Conservation (phyloP, 1,140 invertebrate species). For the Harlomillsia oculata region DNA sequence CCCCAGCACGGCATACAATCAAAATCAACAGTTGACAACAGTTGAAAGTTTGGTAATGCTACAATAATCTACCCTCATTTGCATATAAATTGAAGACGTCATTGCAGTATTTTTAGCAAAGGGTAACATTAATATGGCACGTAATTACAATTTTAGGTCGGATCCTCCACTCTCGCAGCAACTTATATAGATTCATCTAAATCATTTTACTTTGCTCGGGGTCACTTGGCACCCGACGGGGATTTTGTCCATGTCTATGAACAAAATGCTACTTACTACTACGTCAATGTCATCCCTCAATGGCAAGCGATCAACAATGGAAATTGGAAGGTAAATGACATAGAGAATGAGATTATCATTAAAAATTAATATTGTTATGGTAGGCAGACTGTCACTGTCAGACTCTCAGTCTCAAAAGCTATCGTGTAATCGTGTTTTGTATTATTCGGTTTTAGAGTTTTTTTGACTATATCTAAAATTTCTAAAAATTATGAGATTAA, state of each 20-base stretch:
- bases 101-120: too few relatives aligned
- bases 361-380: not conserved
- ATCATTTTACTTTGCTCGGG: constrained; percentile 41
- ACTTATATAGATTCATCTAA: constrained; percentile 17
- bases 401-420: too few relatives aligned
- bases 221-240: constrained; percentile 47
- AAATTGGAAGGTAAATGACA: constrained; percentile 28
- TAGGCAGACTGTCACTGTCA: too few relatives aligned
- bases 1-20: constrained; percentile 10
- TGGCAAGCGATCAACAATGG: constrained; percentile 42
- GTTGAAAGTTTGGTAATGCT: constrained; percentile 8
- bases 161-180: constrained; percentile 11
- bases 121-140: not conserved
- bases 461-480: not conserved
- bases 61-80: not conserved
- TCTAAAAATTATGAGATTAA: not conserved
- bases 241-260: constrained; percentile 43
- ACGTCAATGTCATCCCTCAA: constrained; percentile 47
- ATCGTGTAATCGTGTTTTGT: too few relatives aligned
- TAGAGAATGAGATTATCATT: not conserved
- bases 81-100: not conserved
- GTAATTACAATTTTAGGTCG: constrained; percentile 15
- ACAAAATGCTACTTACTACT: constrained; percentile 47
- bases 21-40: constrained; percentile 3
- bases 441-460: too few relatives aligned